Conservation (phyloP, 2,797 vertebrate genomes). For the Onychomys leucogaster region DNA sequence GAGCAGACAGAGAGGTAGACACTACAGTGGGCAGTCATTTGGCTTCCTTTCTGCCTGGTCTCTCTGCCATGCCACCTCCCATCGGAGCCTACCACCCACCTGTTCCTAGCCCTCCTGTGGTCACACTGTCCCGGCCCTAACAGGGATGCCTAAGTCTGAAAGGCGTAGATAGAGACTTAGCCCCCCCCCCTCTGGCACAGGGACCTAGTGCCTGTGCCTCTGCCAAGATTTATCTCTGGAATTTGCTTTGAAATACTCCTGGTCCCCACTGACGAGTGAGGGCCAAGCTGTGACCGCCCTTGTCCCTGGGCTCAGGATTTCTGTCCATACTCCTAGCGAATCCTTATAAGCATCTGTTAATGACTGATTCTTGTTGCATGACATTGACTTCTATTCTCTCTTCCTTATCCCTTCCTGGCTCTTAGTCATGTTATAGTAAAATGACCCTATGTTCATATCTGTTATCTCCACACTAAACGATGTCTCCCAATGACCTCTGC, state of each 20-base stretch:
- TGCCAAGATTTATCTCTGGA: conserved; percentile 58
- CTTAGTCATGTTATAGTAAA: neutral
- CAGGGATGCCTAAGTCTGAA: neutral
- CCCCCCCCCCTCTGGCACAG: neutral
- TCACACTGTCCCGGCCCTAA: neutral
- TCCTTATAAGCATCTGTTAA: neutral
- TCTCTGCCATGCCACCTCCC: neutral
- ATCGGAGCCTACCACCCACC: neutral
- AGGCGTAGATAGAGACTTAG: neutral
- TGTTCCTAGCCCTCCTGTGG: neutral
- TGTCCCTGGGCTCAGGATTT: conserved; percentile 30
- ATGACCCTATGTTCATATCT: neutral
- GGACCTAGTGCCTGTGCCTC: neutral
- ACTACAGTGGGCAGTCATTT: neutral
- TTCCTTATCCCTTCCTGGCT: neutral
- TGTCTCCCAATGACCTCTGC: conserved; percentile 21
- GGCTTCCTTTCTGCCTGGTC: no score
- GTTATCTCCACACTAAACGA: neutral
- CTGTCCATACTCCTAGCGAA: neutral
- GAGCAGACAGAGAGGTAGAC: neutral
- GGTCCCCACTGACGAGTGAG: conserved; percentile 32
- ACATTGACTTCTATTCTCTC: neutral
- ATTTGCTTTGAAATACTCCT: conserved; percentile 69
- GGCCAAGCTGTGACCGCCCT: neutral
- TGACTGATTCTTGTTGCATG: neutral